Evolutionary conservation across 2,888 invertebrate genomes (phyloP).

Genomic region (Rhodophaea formosa): DNA sequence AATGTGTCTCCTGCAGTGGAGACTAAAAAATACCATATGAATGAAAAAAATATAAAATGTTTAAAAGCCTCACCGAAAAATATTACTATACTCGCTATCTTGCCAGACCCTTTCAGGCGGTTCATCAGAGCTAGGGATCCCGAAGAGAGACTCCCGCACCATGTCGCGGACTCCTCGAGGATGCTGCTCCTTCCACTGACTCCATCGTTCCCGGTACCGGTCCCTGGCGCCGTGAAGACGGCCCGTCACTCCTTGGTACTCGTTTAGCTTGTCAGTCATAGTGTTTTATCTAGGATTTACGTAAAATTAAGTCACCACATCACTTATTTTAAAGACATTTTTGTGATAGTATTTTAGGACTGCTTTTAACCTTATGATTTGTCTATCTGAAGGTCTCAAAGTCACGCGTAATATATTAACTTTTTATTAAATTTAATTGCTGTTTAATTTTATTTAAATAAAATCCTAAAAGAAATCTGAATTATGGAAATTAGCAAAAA

Average conservation of each 20-base stretch:
- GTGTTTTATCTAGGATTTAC: not conserved
- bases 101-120: slow-evolving; percentile 60
- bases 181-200: slow-evolving; percentile 82
- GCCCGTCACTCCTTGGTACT: slow-evolving; percentile 89
- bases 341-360: not conserved
- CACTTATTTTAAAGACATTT: not conserved
- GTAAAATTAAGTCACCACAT: not conserved
- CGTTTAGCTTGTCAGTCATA: slow-evolving; percentile 89
- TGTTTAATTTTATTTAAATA: too few species aligned
- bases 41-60: too few species aligned
- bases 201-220: slow-evolving; percentile 82
- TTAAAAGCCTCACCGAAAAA: slow-evolving; percentile 53
- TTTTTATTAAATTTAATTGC: too few species aligned
- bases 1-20: too few species aligned
- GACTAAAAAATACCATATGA: too few species aligned
- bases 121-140: slow-evolving; percentile 66
- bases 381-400: too few species aligned
- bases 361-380: too few species aligned
- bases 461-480: too few species aligned
- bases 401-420: too few species aligned
- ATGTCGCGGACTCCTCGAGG: slow-evolving; percentile 76
- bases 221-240: slow-evolving; percentile 86
- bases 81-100: slow-evolving; percentile 64
- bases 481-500: too few species aligned
- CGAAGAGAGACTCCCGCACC: slow-evolving; percentile 68